These are phyloP conservation scores for Malurus leucopterus DNA, from an alignment of 2,797 vertebrate genomes.

Conservation along the genomic window DNA sequence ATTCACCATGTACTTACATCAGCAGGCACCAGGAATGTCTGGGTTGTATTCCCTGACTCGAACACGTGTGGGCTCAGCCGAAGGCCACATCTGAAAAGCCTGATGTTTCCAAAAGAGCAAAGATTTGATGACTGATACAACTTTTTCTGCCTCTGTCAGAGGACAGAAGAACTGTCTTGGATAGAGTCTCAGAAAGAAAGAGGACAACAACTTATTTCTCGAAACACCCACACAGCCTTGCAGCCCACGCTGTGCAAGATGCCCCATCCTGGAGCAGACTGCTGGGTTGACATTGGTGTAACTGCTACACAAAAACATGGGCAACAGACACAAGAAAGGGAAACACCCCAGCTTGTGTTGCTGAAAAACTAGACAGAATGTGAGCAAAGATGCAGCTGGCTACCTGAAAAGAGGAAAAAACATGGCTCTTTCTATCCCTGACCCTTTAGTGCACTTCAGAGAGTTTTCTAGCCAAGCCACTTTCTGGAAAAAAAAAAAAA, in stretches of 20 bases:
- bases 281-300: background rate
- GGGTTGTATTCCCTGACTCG: rapidly evolving
- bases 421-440: background rate
- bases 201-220: background rate
- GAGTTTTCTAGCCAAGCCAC: background rate
- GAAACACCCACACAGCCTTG: background rate
- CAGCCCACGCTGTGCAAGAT: background rate
- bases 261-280: background rate
- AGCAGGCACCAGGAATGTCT: background rate
- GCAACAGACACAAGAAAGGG: background rate
- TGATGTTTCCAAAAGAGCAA: background rate
- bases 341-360: background rate
- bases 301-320: background rate
- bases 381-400: background rate
- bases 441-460: background rate
- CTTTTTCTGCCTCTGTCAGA: background rate
- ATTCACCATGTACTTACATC: background rate
- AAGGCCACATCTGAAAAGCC: background rate
- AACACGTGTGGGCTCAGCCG: background rate
- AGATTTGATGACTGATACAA: background rate
- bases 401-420: background rate
- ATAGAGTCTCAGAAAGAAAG: background rate
- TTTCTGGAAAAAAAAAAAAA: background rate
- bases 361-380: background rate
- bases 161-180: background rate